Conservation (phyloP, 2,888 invertebrate species). For the Anaspis maculata region DNA sequence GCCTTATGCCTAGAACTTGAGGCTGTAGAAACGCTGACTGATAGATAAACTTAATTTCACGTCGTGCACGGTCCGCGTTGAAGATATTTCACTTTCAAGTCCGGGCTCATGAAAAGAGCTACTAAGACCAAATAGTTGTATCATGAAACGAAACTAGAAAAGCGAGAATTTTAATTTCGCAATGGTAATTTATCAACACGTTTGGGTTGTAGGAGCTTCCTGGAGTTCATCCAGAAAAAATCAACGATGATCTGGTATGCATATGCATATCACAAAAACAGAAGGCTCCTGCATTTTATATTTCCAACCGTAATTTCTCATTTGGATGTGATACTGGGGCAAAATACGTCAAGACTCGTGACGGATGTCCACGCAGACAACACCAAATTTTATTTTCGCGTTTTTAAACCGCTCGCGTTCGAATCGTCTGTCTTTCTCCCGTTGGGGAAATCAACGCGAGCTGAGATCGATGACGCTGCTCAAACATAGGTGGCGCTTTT, state of each 20-base stretch:
- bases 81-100: no score
- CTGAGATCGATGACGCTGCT: conserved; percentile 6
- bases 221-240: conserved; percentile 16
- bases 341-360: conserved; percentile 13
- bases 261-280: conserved; percentile 17
- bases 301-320: conserved; percentile 21
- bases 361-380: conserved; percentile 11
- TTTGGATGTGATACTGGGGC: conserved; percentile 9
- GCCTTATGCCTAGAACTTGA: no score
- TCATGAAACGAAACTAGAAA: background rate
- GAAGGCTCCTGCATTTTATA: conserved; percentile 19
- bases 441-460: conserved; percentile 5
- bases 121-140: background rate
- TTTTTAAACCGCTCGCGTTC: conserved; percentile 1
- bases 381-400: conserved; percentile 9
- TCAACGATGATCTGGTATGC: conserved; percentile 15
- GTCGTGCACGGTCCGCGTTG: no score
- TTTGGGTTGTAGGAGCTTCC: conserved; percentile 8
- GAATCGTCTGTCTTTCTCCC: conserved; percentile 1
- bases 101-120: no score
- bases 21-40: no score
- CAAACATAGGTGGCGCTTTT: background rate
- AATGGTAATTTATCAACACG: conserved; percentile 17
- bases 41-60: no score
- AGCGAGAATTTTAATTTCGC: conserved; percentile 13